phyloP scores from a whole-genome alignment of 2,888 invertebrate genomes.

The Leptogaster cylindrica region DNA sequence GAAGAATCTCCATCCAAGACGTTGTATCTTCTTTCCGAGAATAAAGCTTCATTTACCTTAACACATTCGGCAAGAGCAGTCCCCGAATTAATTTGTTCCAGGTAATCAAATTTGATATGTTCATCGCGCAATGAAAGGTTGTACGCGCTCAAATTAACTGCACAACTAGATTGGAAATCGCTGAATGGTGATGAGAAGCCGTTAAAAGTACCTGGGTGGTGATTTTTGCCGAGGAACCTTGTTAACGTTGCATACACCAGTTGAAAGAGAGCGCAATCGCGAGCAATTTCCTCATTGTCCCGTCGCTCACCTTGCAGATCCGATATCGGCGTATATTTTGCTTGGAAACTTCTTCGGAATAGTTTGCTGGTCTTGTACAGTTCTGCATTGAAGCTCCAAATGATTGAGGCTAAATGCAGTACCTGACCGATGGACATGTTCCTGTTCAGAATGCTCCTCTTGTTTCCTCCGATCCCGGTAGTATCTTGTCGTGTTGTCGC shows the following conservation, averaged over 20 bases:
- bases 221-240: constrained; percentile 52
- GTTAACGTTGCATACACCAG: constrained; percentile 51
- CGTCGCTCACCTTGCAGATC: background rate
- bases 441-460: background rate
- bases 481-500: too few species aligned
- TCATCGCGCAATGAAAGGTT: background rate
- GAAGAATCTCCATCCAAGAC: constrained; percentile 21
- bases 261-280: constrained; percentile 31
- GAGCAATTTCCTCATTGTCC: background rate
- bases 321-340: constrained; percentile 55
- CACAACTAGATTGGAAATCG: constrained; percentile 17
- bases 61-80: constrained; percentile 12
- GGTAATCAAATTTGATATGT: background rate
- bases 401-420: constrained; percentile 54
- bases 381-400: constrained; percentile 60
- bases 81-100: background rate
- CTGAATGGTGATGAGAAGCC: constrained; percentile 14
- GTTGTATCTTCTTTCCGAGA: constrained; percentile 5
- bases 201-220: background rate
- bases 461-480: background rate
- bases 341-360: constrained; percentile 57
- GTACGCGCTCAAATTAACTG: background rate
- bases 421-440: background rate
- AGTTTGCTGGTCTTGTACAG: constrained; percentile 56
- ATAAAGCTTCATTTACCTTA: background rate